Base-by-base conservation (phyloP, 1,140 invertebrate genomes). In the Sogatella furcifera region DNA sequence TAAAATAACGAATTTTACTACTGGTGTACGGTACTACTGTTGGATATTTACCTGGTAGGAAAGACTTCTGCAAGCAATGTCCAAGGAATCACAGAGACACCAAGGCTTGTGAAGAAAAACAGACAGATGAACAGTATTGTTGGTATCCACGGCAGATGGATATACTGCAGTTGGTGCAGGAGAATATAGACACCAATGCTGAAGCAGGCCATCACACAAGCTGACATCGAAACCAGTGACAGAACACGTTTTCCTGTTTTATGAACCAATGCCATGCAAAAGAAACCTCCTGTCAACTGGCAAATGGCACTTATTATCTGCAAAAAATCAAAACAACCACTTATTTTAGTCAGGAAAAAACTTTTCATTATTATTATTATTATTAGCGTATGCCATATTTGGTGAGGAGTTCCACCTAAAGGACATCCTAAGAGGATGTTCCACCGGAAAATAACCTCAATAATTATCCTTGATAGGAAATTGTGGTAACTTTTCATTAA, bases 231-330 rank as follows among this genome's bases (percentile, higher is more conserved):
- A 8, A 66, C 54, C 5, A 74, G 62, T 3, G 65, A 69, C n/a
- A 76, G 57, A 1, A 66, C n/a, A 28, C 76, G 62, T 60, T 76
- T 71, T 38, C 77, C 74, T 22, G 74, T 17, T 24, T 55, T 43
- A 13, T 61, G 57, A 2, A 68, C 63, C 2, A 60, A 46, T 4
- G 49, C 38, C 38, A 64, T 65, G 21, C 66, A 68, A 13, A 22
- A 13, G 1, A 66, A 14, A 8, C 59, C 60, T n/a, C 65, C 65
- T 0, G 46, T 10, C 13, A 56, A 19, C 22, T 65, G 64, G 10
- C 62, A 41, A 38, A 38, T 38, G 34, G 34, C 3, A 38, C 34
- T 38, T 38, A 38, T 38, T 38, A 38, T 38, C 34, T 38, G 34
- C 2, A 38, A 38, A 31, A 11, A 38, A 38, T 9, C 34, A 28